phyloP scores from a whole-genome alignment of 2,797 vertebrate genomes.

The Melanitta fusca region DNA sequence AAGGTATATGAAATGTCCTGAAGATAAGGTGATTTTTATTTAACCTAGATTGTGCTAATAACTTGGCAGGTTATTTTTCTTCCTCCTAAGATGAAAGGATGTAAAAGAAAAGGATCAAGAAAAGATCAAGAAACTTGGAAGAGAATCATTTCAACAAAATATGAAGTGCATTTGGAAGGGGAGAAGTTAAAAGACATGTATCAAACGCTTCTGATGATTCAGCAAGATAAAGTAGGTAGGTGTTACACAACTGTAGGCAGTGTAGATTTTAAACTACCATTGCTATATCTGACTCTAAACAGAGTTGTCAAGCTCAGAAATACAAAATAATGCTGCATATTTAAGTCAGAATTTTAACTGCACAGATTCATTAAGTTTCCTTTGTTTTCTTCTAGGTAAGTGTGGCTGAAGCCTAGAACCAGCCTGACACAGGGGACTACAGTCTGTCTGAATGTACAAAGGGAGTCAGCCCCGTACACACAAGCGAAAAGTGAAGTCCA shows the following conservation, averaged over 20 bases:
- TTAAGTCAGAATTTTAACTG: background rate
- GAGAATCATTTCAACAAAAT: background rate
- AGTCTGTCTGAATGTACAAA: background rate
- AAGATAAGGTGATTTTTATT: background rate
- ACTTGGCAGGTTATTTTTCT: background rate
- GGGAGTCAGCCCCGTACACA: background rate
- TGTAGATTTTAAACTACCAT: background rate
- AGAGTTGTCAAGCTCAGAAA: background rate
- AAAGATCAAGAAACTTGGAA: background rate
- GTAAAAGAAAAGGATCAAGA: background rate
- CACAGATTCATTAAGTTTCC: background rate
- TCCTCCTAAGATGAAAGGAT: background rate
- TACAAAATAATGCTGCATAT: background rate
- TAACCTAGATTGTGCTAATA: background rate
- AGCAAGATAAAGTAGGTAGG: background rate
- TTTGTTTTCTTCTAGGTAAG: background rate
- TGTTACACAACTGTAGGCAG: background rate
- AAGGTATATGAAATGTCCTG: background rate
- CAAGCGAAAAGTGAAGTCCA: background rate
- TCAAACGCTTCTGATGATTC: background rate
- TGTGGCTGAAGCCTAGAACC: background rate
- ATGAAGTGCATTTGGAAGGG: rapidly evolving
- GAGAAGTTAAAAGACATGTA: background rate
- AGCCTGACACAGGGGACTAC: background rate
- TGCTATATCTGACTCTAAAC: background rate